Base-by-base conservation (phyloP, 2,888 invertebrate species). In the Lordiphosa andalusiaca region DNA sequence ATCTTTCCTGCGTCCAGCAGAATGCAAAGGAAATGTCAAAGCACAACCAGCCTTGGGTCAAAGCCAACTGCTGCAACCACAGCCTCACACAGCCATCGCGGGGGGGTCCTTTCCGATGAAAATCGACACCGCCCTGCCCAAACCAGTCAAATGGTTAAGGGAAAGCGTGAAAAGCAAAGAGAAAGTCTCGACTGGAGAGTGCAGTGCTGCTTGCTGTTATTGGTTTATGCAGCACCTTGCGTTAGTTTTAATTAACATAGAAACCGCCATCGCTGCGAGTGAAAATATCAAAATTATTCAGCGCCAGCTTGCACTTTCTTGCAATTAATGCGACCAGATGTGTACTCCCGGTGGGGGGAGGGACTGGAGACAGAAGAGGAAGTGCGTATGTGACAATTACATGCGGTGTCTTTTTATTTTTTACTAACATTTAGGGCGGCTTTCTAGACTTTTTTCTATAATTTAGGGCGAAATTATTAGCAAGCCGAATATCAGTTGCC, bases 231-330 rank as follows among this genome's bases (percentile, higher is more conserved):
- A 59, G 70, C 68, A 59, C 52, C 64, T 71, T 66, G 73, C 63
- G 70, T 70, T 58, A 71, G 51, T 70, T 73, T 76, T 72, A 76
- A 76, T 73, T 76, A 76, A 76, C 70, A 69, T 56, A 48, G 47
- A 65, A 37, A 44, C 13, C 23, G 12, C 36, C 1, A 3, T 19
- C 9, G 30, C 4, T 3, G 9, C 1, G 10, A 30, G 9, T 30
- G 9, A 10, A 30, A 30, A 30, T 4, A 2, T 10, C 30, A 3
- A 10, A 30, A 30, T 30, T 9, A 30, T 30, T 9, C 3, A 30
- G 9, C 30, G 30, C 10, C 9, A 10, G 9, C 30, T 10, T 2
- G 9, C 9, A 30, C 9, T 9, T 30, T 9, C 9, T 30, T 9
- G 3, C 9, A 9, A 9, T 6, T 2, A 7, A 6, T 25, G 25